Conservation (phyloP, 2,797 vertebrate species). For the Cuniculus paca region DNA sequence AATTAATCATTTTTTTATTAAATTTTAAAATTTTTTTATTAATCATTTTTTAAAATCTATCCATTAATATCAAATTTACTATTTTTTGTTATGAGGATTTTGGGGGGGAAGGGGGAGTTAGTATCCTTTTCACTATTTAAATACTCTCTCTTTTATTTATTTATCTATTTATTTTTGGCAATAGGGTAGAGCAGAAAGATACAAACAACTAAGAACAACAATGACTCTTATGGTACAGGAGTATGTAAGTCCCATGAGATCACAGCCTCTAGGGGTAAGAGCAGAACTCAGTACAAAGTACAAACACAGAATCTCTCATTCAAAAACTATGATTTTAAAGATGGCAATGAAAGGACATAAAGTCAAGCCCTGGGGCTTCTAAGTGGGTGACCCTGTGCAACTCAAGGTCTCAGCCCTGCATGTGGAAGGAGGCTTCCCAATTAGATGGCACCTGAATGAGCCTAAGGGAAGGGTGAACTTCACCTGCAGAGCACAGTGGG, state of each 20-base stretch:
- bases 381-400: not conserved
- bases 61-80: not conserved
- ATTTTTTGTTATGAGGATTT: not conserved
- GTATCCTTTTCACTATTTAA: not conserved
- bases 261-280: not conserved
- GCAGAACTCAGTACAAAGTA: not conserved
- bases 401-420: not conserved
- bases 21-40: no score
- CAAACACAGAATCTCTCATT: not conserved
- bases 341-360: not conserved
- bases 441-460: not conserved
- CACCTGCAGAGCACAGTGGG: not conserved
- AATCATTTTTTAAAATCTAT: not conserved
- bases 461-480: not conserved
- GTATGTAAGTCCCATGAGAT: accelerated
- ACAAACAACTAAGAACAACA: not conserved
- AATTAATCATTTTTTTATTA: not conserved
- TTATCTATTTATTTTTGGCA: not conserved
- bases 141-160: not conserved
- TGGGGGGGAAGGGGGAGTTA: not conserved
- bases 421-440: not conserved
- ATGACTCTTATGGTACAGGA: accelerated
- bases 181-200: not conserved
- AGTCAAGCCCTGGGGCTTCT: not conserved
- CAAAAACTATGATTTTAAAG: not conserved